Percentiles rank a stretch among this genome's conserved stretches.
Evolutionary conservation across 2,797 vertebrate species (phyloP).

Genomic region (Enteromius fasciolatus): DNA sequence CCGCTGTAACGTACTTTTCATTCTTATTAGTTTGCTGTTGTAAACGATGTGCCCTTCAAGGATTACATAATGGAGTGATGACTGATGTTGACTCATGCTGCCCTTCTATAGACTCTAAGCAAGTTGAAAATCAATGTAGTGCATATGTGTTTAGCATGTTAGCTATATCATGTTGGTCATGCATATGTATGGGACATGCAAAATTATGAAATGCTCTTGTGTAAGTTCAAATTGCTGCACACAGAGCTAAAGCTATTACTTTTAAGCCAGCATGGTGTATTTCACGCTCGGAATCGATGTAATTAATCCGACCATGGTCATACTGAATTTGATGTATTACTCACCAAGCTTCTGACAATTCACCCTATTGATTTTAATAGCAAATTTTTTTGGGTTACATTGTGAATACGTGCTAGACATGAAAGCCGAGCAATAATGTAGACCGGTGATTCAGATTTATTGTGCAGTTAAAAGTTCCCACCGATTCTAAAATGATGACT

Average conservation of each 20-base stretch:
- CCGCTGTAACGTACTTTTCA: neutral
- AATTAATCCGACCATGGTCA: slow-evolving; percentile 57
- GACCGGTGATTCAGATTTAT: slow-evolving; percentile 52
- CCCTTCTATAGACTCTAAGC: neutral
- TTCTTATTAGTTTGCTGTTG: neutral
- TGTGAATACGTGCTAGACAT: slow-evolving; percentile 47
- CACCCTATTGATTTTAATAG: slow-evolving; percentile 62
- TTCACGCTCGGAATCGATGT: slow-evolving; percentile 53
- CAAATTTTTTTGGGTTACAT: slow-evolving; percentile 33
- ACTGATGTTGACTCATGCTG: slow-evolving; percentile 13
- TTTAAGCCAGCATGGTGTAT: slow-evolving; percentile 51
- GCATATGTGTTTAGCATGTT: slow-evolving; percentile 11
- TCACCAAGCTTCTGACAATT: slow-evolving; percentile 45
- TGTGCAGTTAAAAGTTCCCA: slow-evolving; percentile 10
- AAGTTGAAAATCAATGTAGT: neutral
- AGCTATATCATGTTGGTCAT: slow-evolving; percentile 1
- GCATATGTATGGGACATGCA: neutral
- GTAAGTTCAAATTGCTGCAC: neutral
- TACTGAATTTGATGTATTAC: slow-evolving; percentile 53
- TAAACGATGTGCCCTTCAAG: neutral
- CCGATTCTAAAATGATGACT: neutral
- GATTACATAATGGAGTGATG: neutral
- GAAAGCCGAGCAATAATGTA: slow-evolving; percentile 21
- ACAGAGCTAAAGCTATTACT: slow-evolving; percentile 9
- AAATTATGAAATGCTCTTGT: slow-evolving; percentile 4